Evolutionary conservation across 2,797 vertebrate species (phyloP), one percentile per base, ranked within the genome.

Genomic region (Malacoctenus gilli): DNA sequence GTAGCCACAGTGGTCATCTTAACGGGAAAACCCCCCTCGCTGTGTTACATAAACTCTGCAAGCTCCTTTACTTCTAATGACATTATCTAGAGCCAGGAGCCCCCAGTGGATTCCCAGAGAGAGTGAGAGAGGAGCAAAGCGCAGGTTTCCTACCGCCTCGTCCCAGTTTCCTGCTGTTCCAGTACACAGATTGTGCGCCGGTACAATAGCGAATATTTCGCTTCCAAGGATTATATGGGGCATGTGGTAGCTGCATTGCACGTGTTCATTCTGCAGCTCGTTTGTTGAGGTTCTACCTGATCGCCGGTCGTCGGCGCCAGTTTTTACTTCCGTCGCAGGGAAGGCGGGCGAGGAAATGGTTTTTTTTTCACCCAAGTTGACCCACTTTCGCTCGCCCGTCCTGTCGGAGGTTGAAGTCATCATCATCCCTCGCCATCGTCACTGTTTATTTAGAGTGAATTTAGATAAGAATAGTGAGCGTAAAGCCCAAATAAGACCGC

Each of bases 41-140:
- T 2, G 32, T 34, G 53, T 63, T 49, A 65, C 44, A 72, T 62
- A 54, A 65, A 79, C 64, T 79, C 70, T 72, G 62, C 57, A 64
- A 73, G 62, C 68, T 75, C 67, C 68, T 85, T 80, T 64, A 59
- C 62, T 57, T 84, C 73, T 79, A 75, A 79, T 85, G 79, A 82
- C 80, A 83, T 85, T 85, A 79, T 83, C 61, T 67, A 62, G 76
- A 87, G 77, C 72, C 60, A 72, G 77, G 71, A 77, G 57, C 68
- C 72, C 78, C 62, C 64, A 47, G 21, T 77, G 77, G 68, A 77
- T 79, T 86, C 67, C 68, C 72, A 57, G 35, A 59, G 56, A 75
- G 58, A 72, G 67, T 50, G 52, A 46, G 38, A 59, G 56, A 68
- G 39, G 25, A 72, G 71, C 34, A 70, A 68, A 80, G 57, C 55